Evolutionary conservation across 2,113 vertebrate species (phyloP), one percentile per base, ranked within the genome.

Genomic region (Dermatemys mawii): DNA sequence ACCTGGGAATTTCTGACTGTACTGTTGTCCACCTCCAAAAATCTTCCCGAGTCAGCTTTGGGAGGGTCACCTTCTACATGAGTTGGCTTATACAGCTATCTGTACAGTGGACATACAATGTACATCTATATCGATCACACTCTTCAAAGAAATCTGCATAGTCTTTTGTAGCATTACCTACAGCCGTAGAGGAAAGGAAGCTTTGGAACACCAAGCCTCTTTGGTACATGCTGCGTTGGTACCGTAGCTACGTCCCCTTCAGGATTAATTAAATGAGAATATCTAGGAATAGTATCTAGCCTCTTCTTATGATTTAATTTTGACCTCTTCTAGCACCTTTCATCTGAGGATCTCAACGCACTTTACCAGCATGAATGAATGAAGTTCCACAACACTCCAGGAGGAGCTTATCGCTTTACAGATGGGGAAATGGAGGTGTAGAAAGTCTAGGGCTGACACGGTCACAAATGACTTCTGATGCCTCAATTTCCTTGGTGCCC

Each of bases 251-350:
- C 95, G 92, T 83, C 93, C 95, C 44, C 79, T 90, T 75, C 94
- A 86, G 97, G 93, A 92, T 97, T 97, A 97, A 96, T 96, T 91
- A 97, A 90, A 93, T 78, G 81, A 90, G 86, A 92, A 87, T 97
- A 94, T 90, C 5, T 57, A 75, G 5, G 38, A 24, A 24, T 22
- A 19, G 54, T 49, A 73, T 67, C 92, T 96, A 94, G n/a, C 92
- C 94, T 94, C 90, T 96, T 92, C 3, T 94, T 94, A 94, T 97
- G 95, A 96, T 90, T 83, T 90, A 91, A 82, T 93, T 63, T 81
- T 5, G 80, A 75, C 70, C 4, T 75, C 12, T 44, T 27, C 38
- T 8, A 27, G 70, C 41, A 44, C 11, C 11, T 44, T 89, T 83
- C 85, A 5, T 48, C 93, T 70, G 5, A 75, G 17, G 83, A 94